Base-by-base conservation (phyloP, 2,113 vertebrate species). In the Macroglossus sobrinus region DNA sequence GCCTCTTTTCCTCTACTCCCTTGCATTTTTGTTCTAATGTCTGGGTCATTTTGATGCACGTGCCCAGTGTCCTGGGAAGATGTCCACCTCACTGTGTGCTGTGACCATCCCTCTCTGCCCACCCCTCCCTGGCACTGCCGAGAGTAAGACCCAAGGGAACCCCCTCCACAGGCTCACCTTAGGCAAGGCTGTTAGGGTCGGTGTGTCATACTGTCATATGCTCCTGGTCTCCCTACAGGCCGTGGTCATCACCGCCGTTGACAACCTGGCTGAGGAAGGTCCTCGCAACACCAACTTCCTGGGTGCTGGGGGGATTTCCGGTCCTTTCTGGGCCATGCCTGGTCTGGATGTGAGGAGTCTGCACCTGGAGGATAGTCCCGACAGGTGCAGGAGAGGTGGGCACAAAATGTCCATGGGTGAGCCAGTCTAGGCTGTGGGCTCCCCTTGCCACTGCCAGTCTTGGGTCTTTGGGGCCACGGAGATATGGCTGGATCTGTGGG, bases 51-150 rank as follows among this genome's bases (percentile, higher is more conserved):
- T 21, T 21, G 50, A 57, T 2, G 0, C 76, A 71, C 30, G 0
- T 6, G 38, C 35, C 12, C 3, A 0, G 12, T 2, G 24, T 16
- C 30, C 47, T 24, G 1, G 35, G 61, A 69, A 45, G 45, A 45
- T 10, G 45, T 45, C 45, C 45, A 14, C 47, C 38, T 76, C 4
- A 1, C 57, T 15, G 30, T 2, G 45, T 45, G 45, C 45, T 28
- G 28, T 53, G 35, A 89, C 12, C 45, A 0, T 5, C 45, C 64
- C 35, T 28, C 28, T 16, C 26, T 5, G 21, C 33, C 47, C 33
- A 26, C n/a, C 61, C 26, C 38, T 45, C 26, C 61, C 69, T 7
- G 4, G 7, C 0, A 11, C 4, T 10, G 19, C 14, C 3, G 0
- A 21, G 13, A 66, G 3, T 18, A 6, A 7, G 7, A 59, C 19